phyloP scores from a whole-genome alignment of 2,888 invertebrate species.

The Athripsodes cinereus region DNA sequence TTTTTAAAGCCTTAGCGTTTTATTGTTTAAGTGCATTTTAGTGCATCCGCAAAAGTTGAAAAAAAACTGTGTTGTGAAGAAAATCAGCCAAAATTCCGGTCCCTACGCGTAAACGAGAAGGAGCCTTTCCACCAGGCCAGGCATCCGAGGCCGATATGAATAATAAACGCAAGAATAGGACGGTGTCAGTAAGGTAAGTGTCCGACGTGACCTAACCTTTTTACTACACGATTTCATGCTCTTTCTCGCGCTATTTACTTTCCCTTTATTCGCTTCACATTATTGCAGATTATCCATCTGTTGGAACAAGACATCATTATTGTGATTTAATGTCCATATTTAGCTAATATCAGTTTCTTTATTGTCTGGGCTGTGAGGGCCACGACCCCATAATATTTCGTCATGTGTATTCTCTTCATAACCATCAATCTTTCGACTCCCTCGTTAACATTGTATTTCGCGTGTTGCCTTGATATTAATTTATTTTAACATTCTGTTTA shows the following conservation, averaged over 20 bases:
- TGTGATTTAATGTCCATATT: not conserved
- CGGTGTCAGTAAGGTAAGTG: slow-evolving; percentile 66
- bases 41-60: slow-evolving; percentile 56
- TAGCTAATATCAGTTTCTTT: slow-evolving; percentile 7
- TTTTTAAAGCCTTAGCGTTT: slow-evolving; percentile 48
- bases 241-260: not conserved
- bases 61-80: slow-evolving; percentile 46
- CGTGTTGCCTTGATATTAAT: not conserved
- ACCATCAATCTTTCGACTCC: not conserved
- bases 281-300: not conserved
- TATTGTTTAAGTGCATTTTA: slow-evolving; percentile 51
- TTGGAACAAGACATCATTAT: not conserved
- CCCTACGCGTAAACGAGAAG: slow-evolving; percentile 75
- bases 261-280: not conserved
- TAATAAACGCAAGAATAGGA: slow-evolving; percentile 79
- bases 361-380: slow-evolving; percentile 13
- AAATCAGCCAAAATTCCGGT: slow-evolving; percentile 74
- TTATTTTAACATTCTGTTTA: not conserved
- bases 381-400: slow-evolving; percentile 7
- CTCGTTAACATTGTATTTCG: not conserved
- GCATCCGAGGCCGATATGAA: slow-evolving; percentile 62
- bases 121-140: slow-evolving; percentile 69
- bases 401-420: not conserved
- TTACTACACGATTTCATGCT: not conserved
- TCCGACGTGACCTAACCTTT: slow-evolving; percentile 23